Evolutionary conservation across 2,113 vertebrate genomes (phyloP), one percentile per base, ranked within the genome.

Genomic region (Pogonocichla stellata): DNA sequence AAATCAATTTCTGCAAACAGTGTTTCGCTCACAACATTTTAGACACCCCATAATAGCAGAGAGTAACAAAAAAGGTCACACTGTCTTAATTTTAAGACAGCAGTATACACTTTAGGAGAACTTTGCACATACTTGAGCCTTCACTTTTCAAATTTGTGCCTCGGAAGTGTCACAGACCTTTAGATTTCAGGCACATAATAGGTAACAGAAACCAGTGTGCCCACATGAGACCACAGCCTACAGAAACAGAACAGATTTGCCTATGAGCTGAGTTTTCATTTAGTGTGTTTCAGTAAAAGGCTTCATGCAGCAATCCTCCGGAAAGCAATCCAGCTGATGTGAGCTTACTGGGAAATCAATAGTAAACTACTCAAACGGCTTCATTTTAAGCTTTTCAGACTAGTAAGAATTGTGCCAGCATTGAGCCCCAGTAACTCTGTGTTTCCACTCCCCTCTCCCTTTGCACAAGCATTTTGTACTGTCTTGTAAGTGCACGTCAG

Each of bases 1-100:
- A 85, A 91, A 95, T 92, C 34, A 74, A 74, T 86, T 60, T 88
- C 51, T 51, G 51, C 69, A 66, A 90, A 77, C 71, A 91, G 26
- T 12, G 19, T 87, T 91, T 88, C 50, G 31, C 38, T 91, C 18
- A 24, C 12, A 60, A 61, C 16, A n/a, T 62, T 86, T 90, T 13
- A 91, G 34, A 47, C 17, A 22, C 23, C 51, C 16, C 11, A 2
- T 54, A 91, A 78, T 7, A 86, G 53, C 3, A 58, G 16, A 60
- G 19, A 80, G 14, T 10, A 88, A 75, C 50, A 38, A 36, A 90
- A 74, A 77, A 72, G 19, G 50, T 77, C 51, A 48, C 19, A 15
- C 2, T 34, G 38, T 33, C 64, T 82, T 38, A 42, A 43, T 43
- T 26, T 83, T 75, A 71, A 82, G 47, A 70, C 33, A 83, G 47